Conservation (phyloP, 2,888 invertebrate genomes). For the Torymus auratus region DNA sequence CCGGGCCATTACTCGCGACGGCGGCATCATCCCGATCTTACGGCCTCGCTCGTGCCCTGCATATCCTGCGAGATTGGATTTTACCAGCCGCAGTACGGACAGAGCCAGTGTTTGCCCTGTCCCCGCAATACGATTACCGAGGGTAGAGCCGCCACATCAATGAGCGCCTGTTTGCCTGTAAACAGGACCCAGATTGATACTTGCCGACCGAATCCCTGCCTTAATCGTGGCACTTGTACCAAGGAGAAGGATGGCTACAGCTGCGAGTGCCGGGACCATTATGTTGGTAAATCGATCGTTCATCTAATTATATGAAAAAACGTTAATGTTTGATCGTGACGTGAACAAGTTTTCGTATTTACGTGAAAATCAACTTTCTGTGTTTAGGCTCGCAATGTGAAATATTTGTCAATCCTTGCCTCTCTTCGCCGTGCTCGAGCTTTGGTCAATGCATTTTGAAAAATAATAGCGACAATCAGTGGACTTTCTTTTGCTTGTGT, state of each 20-base stretch:
- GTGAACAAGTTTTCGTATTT: too few species aligned
- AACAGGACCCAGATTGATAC: conserved; percentile 72
- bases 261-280: conserved; percentile 78
- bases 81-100: conserved; percentile 81
- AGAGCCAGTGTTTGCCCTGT: conserved; percentile 79
- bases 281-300: conserved; percentile 74
- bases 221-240: conserved; percentile 76
- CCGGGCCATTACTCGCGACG: conserved; percentile 77
- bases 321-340: too few species aligned
- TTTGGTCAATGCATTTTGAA: conserved; percentile 77
- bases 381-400: conserved; percentile 79
- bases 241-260: conserved; percentile 67
- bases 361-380: not conserved
- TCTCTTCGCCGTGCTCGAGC: conserved; percentile 79
- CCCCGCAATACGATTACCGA: conserved; percentile 78
- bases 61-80: conserved; percentile 76
- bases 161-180: conserved; percentile 77
- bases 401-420: conserved; percentile 76
- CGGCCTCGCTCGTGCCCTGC: conserved; percentile 63
- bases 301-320: too few species aligned
- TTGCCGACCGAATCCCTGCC: conserved; percentile 78
- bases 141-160: conserved; percentile 72
- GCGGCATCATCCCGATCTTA: conserved; percentile 67
- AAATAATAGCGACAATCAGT: conserved; percentile 63
- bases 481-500: conserved; percentile 77